Evolutionary conservation across 2,113 vertebrate species (phyloP).

Genomic region (Chionis minor): DNA sequence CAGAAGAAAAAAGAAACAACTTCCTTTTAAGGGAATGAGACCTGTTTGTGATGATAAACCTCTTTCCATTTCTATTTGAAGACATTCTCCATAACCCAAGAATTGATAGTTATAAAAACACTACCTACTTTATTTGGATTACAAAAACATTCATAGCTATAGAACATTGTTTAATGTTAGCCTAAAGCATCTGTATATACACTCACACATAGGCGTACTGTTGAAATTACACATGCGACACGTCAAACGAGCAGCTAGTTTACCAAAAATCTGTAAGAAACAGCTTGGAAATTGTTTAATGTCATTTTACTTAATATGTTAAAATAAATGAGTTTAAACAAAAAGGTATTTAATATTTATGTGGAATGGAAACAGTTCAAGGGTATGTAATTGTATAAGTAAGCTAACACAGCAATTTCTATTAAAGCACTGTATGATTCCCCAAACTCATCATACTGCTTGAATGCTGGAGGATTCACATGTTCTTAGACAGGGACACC

Average conservation of each 20-base stretch:
- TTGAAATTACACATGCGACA: background rate
- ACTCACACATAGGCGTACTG: background rate
- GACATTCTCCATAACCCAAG: constrained; percentile 64
- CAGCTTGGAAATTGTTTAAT: background rate
- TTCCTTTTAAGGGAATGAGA: constrained; percentile 91
- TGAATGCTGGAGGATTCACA: background rate
- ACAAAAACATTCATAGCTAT: background rate
- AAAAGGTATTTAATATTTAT: constrained; percentile 7
- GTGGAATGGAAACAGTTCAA: background rate
- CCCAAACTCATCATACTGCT: background rate
- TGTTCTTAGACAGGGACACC: background rate
- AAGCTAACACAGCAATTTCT: background rate
- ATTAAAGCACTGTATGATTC: background rate
- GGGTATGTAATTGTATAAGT: background rate
- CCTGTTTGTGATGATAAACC: constrained; percentile 76
- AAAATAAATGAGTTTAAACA: background rate
- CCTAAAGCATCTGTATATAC: constrained; percentile 38
- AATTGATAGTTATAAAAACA: constrained; percentile 55
- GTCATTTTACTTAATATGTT: background rate
- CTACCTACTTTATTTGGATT: constrained; percentile 52
- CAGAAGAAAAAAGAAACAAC: constrained; percentile 79
- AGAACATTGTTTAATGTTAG: constrained; percentile 50
- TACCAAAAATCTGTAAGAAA: background rate
- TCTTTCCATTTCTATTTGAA: constrained; percentile 69
- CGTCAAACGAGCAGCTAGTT: background rate